A percentile compares a stretch with the other conserved stretches of the same genome.
These are phyloP conservation scores for Burhinus oedicnemus DNA, from an alignment of 2,113 vertebrate genomes.

Conservation along the genomic window DNA sequence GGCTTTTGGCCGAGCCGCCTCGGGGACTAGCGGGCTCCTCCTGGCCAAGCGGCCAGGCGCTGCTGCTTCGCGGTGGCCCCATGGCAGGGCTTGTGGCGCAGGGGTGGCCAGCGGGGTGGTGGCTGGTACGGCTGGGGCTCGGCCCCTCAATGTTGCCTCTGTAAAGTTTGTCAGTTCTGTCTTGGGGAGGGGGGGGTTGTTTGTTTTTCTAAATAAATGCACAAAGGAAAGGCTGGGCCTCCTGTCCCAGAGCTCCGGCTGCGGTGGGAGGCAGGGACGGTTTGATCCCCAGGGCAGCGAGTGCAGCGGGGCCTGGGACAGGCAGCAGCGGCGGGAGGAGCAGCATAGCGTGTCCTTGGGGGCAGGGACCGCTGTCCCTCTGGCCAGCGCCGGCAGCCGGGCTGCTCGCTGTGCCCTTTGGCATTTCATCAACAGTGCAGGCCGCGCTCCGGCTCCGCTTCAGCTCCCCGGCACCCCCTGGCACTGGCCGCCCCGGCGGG, in stretches of 20 bases:
- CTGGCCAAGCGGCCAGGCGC: not conserved
- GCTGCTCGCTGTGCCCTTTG: not conserved
- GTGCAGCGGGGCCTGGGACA: not conserved
- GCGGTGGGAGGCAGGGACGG: not conserved
- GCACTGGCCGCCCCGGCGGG: not conserved
- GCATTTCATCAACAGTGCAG: slow-evolving; percentile 12
- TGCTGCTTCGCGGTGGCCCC: not conserved
- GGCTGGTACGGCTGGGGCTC: slow-evolving; percentile 19
- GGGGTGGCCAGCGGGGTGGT: not conserved
- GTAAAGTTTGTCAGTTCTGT: slow-evolving; percentile 37
- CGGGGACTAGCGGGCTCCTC: not conserved
- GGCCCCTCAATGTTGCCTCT: slow-evolving; percentile 1
- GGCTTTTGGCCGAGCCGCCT: not conserved
- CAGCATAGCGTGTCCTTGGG: not conserved
- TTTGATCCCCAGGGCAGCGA: not conserved
- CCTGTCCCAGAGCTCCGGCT: not conserved
- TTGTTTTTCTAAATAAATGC: slow-evolving; percentile 66
- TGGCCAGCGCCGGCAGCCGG: not conserved
- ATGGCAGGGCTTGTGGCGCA: not conserved
- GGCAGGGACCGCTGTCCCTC: not conserved
- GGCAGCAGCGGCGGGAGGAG: not conserved
- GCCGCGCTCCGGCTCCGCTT: not conserved
- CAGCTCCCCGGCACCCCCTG: slow-evolving; percentile 33
- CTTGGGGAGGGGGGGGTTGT: not conserved
- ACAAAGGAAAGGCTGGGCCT: slow-evolving; percentile 4